phyloP scores from a whole-genome alignment of 2,888 invertebrate genomes.

The Linnaemya tessellans region DNA sequence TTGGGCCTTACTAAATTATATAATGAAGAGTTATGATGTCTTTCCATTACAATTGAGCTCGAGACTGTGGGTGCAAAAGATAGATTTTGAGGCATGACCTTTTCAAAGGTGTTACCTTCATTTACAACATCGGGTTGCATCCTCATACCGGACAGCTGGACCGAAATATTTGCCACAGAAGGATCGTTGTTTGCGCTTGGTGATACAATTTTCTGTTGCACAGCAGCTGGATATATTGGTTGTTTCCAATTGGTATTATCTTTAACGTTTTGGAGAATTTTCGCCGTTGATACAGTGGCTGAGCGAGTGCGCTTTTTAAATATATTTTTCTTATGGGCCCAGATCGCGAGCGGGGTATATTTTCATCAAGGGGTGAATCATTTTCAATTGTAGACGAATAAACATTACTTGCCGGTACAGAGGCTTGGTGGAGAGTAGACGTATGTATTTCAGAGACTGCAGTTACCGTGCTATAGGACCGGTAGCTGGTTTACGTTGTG shows the following conservation, averaged over 20 bases:
- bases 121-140: too few relatives aligned
- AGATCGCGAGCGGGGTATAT: not conserved
- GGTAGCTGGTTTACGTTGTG: not conserved
- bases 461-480: not conserved
- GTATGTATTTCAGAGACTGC: not conserved
- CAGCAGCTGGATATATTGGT: too few relatives aligned
- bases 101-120: too few relatives aligned
- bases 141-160: too few relatives aligned
- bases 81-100: too few relatives aligned
- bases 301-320: not conserved
- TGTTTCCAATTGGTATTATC: not conserved
- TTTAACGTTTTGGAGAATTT: not conserved
- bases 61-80: too few relatives aligned
- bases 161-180: not conserved
- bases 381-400: too few relatives aligned
- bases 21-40: too few relatives aligned
- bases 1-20: too few relatives aligned
- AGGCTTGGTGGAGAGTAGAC: not conserved
- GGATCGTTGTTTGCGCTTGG: not conserved
- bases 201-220: not conserved
- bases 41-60: too few relatives aligned
- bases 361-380: too few relatives aligned
- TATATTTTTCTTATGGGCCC: not conserved
- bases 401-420: not conserved
- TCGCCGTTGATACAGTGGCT: not conserved